These are phyloP conservation scores for Drosophila affinis DNA, from an alignment of 2,888 invertebrate genomes.

Conservation along the genomic window DNA sequence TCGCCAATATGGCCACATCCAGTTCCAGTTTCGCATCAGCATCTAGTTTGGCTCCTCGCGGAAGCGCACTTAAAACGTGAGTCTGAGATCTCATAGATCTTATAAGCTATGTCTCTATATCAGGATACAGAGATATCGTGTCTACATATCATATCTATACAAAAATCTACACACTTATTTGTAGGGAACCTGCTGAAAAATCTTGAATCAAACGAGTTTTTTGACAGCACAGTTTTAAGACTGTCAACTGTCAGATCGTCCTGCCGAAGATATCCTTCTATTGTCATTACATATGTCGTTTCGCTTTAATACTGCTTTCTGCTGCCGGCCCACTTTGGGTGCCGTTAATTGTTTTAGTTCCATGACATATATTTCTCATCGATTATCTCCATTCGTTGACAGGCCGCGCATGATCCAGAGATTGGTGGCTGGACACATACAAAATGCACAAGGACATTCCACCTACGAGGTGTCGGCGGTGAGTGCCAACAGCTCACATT, in stretches of 20 bases:
- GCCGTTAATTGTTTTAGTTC: constrained; percentile 5
- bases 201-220: too few relatives aligned
- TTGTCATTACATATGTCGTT: background rate
- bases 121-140: too few relatives aligned
- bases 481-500: constrained; percentile 65
- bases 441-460: constrained; percentile 80
- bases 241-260: too few relatives aligned
- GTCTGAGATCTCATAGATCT: constrained; percentile 44
- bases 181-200: too few relatives aligned
- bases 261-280: background rate
- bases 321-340: constrained; percentile 4
- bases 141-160: too few relatives aligned
- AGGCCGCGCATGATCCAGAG: constrained; percentile 87
- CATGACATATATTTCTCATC: background rate
- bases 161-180: too few relatives aligned
- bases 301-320: too few relatives aligned
- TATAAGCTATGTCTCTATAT: too few relatives aligned
- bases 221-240: too few relatives aligned
- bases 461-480: constrained; percentile 77
- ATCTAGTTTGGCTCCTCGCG: constrained; percentile 17
- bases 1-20: constrained; percentile 4
- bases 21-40: background rate
- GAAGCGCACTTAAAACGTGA: constrained; percentile 80
- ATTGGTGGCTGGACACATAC: constrained; percentile 88
- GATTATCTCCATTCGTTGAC: constrained; percentile 10